Evolutionary conservation across 2,797 vertebrate species (phyloP).

Genomic region (Mus minutoides): DNA sequence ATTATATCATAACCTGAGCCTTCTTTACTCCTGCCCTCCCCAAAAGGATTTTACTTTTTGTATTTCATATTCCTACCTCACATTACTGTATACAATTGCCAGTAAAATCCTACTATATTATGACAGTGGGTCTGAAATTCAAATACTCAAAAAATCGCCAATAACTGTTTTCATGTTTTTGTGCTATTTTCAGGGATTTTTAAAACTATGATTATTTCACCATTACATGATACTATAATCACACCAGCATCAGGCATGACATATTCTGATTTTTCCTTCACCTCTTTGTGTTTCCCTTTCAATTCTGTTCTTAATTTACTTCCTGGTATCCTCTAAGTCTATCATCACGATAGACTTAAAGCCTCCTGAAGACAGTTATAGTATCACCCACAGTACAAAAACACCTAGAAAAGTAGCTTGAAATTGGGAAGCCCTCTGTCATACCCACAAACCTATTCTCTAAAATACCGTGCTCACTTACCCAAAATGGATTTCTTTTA

Average conservation of each 20-base stretch:
- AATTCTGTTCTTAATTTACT: constrained; percentile 50
- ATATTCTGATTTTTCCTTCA: constrained; percentile 3
- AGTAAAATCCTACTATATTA: background rate
- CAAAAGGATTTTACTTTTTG: background rate
- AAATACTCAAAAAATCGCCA: background rate
- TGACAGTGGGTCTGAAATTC: background rate
- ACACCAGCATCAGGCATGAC: background rate
- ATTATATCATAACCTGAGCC: background rate
- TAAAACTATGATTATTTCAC: background rate
- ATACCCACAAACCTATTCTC: rapidly evolving
- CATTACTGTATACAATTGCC: background rate
- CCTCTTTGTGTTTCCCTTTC: constrained; percentile 15
- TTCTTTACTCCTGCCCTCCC: background rate
- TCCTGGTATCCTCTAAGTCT: background rate
- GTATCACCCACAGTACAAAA: background rate
- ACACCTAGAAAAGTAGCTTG: background rate
- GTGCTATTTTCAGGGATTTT: background rate
- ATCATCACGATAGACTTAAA: background rate
- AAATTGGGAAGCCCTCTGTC: background rate
- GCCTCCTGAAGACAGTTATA: background rate
- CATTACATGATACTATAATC: background rate
- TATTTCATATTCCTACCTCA: background rate
- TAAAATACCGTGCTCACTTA: background rate
- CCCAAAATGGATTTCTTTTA: background rate
- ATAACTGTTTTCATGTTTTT: background rate